phyloP scores from a whole-genome alignment of 2,113 vertebrate genomes.

The Tricholaema leucomelas region DNA sequence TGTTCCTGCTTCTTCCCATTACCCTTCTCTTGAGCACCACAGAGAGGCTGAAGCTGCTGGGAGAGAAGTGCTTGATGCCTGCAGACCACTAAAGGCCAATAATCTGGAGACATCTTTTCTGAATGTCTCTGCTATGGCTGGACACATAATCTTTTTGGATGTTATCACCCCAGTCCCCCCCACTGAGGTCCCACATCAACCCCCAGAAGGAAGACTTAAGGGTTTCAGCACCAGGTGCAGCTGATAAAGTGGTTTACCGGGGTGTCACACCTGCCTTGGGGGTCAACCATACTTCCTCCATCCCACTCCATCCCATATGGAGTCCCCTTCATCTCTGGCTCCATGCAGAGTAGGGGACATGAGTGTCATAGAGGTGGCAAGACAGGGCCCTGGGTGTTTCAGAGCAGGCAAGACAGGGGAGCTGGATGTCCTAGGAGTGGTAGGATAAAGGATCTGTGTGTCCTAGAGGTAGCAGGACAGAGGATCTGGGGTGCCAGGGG shows the following conservation, averaged over 20 bases:
- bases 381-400: too few relatives aligned
- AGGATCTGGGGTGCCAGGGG: background rate
- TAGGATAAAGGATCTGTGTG: background rate
- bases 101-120: background rate
- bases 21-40: rapidly evolving
- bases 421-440: too few relatives aligned
- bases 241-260: background rate
- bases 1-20: background rate
- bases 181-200: background rate
- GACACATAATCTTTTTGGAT: rapidly evolving
- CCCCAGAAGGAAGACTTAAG: background rate
- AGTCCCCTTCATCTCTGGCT: background rate
- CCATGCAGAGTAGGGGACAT: background rate
- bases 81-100: background rate
- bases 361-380: too few relatives aligned
- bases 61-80: background rate
- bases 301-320: too few relatives aligned
- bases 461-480: background rate
- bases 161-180: background rate
- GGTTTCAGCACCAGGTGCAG: background rate
- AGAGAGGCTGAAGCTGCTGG: background rate
- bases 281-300: background rate
- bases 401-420: too few relatives aligned
- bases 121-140: background rate
- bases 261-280: rapidly evolving